Evolutionary conservation across 2,888 invertebrate species (phyloP).

Genomic region (Sinohyriopsis cumingii): DNA sequence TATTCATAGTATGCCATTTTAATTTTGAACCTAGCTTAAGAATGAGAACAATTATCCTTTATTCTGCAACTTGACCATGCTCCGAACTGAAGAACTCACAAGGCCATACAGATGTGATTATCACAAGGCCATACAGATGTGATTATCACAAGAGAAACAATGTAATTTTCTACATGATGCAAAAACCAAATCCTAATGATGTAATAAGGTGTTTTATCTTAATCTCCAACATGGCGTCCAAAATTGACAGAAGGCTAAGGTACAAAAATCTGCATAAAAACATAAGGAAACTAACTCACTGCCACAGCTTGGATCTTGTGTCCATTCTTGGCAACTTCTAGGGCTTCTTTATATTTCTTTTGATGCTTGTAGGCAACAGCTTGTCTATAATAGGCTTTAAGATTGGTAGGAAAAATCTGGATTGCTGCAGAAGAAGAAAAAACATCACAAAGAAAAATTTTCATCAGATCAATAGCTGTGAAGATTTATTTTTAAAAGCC

Average conservation of each 20-base stretch:
- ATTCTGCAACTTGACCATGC: too few species aligned
- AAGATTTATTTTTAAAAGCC: neutral
- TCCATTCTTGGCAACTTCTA: conserved; percentile 47
- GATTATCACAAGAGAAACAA: too few species aligned
- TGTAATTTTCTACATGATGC: too few species aligned
- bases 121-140: too few species aligned
- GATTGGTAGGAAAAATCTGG: conserved; percentile 49
- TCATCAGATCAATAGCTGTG: neutral
- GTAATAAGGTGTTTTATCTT: too few species aligned
- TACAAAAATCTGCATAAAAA: neutral
- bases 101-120: too few species aligned
- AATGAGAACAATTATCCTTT: too few species aligned
- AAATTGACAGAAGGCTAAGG: neutral
- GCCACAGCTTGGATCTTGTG: conserved; percentile 42
- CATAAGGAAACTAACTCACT: conserved; percentile 35
- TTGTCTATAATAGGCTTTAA: conserved; percentile 64
- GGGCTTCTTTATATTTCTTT: conserved; percentile 47
- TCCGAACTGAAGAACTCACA: too few species aligned
- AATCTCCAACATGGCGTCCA: neutral
- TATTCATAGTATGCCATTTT: too few species aligned
- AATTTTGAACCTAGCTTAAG: too few species aligned
- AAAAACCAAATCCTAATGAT: too few species aligned
- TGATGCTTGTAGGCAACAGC: conserved; percentile 56
- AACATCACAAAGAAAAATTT: neutral
- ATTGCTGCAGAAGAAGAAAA: conserved; percentile 48